Conservation (phyloP, 1,140 invertebrate species). For the Frieseomelitta varia region DNA sequence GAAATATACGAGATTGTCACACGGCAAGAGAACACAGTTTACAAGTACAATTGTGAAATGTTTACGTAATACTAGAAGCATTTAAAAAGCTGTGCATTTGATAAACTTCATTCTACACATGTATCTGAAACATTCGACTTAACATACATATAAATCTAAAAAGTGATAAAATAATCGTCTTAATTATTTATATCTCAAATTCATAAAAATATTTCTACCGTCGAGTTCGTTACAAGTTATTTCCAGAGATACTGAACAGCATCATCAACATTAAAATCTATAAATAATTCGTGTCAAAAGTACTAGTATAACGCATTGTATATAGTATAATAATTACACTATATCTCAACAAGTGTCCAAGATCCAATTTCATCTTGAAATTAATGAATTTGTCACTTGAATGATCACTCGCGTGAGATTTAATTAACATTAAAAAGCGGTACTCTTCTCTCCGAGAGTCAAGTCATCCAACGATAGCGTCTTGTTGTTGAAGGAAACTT, state of each 20-base stretch:
- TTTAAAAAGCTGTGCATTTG: background rate
- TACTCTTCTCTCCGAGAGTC: background rate
- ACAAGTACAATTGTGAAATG: background rate
- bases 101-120: background rate
- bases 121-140: background rate
- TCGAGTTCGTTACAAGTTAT: background rate
- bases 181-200: background rate
- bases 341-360: background rate
- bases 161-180: background rate
- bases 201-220: background rate
- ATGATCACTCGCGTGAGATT: rapidly evolving
- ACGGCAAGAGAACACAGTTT: no score
- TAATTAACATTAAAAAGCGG: background rate
- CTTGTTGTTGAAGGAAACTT: conserved; percentile 2
- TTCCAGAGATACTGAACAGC: no score
- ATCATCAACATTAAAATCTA: background rate
- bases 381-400: background rate
- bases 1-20: conserved; percentile 2
- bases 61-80: background rate
- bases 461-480: background rate
- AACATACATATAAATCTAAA: no score
- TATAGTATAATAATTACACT: background rate
- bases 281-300: background rate
- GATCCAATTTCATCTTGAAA: background rate
- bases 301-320: rapidly evolving